Evolutionary conservation across 2,113 vertebrate genomes (phyloP).

Genomic region (Oceanodroma tethys): DNA sequence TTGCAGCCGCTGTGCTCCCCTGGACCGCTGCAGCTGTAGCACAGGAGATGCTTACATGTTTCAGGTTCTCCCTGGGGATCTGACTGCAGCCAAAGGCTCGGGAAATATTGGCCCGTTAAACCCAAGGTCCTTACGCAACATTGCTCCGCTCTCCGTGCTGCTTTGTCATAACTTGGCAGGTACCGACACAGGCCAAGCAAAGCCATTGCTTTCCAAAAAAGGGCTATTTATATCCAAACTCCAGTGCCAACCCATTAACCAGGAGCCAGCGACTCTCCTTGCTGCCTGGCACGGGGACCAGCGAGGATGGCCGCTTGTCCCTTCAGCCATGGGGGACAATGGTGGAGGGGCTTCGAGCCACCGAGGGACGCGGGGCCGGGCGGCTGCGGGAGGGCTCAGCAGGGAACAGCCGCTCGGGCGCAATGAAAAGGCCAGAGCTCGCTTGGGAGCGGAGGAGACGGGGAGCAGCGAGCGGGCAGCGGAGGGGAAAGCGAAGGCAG

Average conservation of each 20-base stretch:
- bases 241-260: neutral
- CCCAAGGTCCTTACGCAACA: neutral
- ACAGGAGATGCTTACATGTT: neutral
- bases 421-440: neutral
- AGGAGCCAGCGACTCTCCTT: neutral
- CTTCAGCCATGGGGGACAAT: neutral
- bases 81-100: neutral
- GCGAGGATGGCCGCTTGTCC: neutral
- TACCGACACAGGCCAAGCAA: neutral
- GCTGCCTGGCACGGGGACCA: neutral
- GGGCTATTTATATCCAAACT: neutral
- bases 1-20: neutral
- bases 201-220: neutral
- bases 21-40: neutral
- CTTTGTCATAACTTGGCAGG: neutral
- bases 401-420: accelerated
- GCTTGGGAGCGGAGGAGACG: accelerated
- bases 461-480: neutral
- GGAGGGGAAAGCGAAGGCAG: neutral
- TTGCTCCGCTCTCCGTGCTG: neutral
- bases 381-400: neutral
- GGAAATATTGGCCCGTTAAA: neutral
- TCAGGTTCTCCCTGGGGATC: neutral
- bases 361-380: accelerated
- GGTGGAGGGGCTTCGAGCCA: neutral